Evolutionary conservation across 2,888 invertebrate genomes (phyloP).

Genomic region (Hanleya hanleyi): DNA sequence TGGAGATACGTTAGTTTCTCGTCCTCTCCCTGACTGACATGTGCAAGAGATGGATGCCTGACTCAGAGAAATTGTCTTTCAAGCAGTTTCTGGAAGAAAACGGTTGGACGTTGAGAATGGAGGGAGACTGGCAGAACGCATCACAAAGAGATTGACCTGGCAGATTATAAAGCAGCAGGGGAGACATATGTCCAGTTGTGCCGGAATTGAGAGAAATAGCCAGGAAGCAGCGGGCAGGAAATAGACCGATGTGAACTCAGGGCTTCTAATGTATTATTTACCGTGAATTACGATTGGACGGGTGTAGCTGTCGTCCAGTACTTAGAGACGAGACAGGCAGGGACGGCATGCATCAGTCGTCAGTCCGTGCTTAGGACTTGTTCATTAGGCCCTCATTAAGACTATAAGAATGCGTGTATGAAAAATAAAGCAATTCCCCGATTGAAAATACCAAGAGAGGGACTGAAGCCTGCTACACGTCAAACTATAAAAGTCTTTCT

Average conservation of each 20-base stretch:
- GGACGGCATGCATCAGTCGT: no score
- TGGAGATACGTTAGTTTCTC: no score
- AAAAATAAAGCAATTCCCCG: no score
- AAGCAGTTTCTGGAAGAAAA: not conserved
- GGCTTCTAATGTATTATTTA: not conserved
- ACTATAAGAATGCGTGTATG: no score
- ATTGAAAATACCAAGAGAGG: no score
- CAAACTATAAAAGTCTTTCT: no score
- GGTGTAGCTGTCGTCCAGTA: no score
- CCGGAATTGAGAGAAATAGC: not conserved
- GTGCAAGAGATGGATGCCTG: not conserved
- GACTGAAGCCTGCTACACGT: no score
- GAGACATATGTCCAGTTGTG: not conserved
- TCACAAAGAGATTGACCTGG: not conserved
- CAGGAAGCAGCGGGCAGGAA: not conserved
- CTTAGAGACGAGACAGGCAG: no score
- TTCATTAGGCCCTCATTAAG: no score
- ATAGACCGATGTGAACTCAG: not conserved
- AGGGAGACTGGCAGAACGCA: not conserved
- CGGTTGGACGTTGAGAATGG: not conserved
- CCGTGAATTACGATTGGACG: constrained; percentile 1
- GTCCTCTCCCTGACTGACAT: no score
- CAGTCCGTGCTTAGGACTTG: no score
- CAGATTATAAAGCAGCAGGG: not conserved
- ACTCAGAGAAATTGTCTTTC: not conserved